A percentile compares a stretch with the other conserved stretches of the same genome.
Conservation (phyloP, 2,797 vertebrate genomes). For the Sebastes cheni region DNA sequence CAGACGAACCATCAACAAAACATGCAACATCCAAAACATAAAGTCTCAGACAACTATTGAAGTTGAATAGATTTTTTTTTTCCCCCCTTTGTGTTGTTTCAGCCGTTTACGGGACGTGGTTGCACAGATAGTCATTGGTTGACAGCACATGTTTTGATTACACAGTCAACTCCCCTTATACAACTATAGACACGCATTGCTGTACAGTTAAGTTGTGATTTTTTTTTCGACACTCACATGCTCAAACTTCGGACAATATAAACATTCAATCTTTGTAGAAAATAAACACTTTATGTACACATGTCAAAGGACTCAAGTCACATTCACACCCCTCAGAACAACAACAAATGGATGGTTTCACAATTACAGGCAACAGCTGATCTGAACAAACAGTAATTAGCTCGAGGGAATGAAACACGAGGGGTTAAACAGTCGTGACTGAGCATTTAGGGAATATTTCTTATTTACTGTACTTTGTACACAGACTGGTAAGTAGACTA, state of each 20-base stretch:
- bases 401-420: conserved; percentile 75
- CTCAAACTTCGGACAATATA: conserved; percentile 88
- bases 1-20: conserved; percentile 90
- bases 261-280: conserved; percentile 89
- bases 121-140: conserved; percentile 82
- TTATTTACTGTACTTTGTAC: conserved; percentile 52
- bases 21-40: conserved; percentile 98
- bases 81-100: conserved; percentile 71
- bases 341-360: conserved; percentile 81
- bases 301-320: conserved; percentile 86
- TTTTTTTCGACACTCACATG: conserved; percentile 89
- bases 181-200: conserved; percentile 86
- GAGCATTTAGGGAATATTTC: conserved; percentile 39
- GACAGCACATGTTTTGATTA: conserved; percentile 85
- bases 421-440: conserved; percentile 62
- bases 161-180: conserved; percentile 84
- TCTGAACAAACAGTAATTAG: conserved; percentile 76
- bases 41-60: conserved; percentile 85
- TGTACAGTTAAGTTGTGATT: conserved; percentile 81
- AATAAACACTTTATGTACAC: conserved; percentile 95
- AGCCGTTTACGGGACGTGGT: conserved; percentile 76
- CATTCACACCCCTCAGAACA: conserved; percentile 83
- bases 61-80: conserved; percentile 70
- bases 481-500: conserved; percentile 52
- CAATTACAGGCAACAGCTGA: conserved; percentile 79